Conservation (phyloP, 2,888 invertebrate genomes). For the Argyresthia goedartella region DNA sequence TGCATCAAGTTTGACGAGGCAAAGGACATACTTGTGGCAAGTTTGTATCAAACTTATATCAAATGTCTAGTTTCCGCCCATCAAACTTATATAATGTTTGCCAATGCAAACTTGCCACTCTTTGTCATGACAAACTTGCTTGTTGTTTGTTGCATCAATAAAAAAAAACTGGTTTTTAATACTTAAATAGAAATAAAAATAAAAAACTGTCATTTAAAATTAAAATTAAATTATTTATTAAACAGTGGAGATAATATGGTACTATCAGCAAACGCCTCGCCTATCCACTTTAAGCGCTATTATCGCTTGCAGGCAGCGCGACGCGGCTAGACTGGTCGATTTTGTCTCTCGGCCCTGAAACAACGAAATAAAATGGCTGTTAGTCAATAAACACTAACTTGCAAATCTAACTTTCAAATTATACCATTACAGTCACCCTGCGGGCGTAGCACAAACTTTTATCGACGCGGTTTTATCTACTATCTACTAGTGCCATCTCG, state of each 20-base stretch:
- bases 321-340: not conserved
- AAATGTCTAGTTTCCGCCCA: not conserved
- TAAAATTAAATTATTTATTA: too few relatives aligned
- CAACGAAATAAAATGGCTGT: not conserved
- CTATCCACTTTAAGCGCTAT: too few relatives aligned
- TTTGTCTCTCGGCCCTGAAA: not conserved
- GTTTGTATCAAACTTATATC: not conserved
- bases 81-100: not conserved
- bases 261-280: too few relatives aligned
- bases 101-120: not conserved
- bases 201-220: not conserved
- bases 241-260: too few relatives aligned
- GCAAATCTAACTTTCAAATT: not conserved
- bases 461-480: too few relatives aligned
- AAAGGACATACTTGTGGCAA: not conserved
- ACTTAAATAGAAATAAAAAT: not conserved
- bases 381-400: not conserved
- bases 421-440: not conserved
- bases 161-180: not conserved
- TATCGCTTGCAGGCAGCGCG: too few relatives aligned
- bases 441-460: too few relatives aligned
- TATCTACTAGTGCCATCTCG: too few relatives aligned
- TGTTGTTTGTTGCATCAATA: not conserved
- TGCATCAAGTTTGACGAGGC: not conserved
- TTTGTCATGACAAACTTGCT: not conserved